phyloP scores from a whole-genome alignment of 2,113 vertebrate genomes.

The Laticauda laticaudata region DNA sequence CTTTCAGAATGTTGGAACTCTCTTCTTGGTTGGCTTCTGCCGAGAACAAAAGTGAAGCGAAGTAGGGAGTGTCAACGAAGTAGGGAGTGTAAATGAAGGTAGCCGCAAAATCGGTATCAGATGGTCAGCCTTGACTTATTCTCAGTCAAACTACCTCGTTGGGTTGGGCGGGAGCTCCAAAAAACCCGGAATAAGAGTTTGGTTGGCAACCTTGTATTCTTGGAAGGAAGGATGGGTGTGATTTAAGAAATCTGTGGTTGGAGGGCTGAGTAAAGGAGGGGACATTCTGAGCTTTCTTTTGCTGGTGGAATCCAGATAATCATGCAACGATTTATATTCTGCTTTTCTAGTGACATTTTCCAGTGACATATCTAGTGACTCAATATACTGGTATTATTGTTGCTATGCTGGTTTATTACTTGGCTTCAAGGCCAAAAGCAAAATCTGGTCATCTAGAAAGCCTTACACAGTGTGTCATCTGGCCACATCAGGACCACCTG shows the following conservation, averaged over 20 bases:
- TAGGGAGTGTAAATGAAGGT: background rate
- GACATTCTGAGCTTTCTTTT: background rate
- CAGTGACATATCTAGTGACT: too few species aligned
- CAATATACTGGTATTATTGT: background rate
- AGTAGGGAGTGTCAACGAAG: background rate
- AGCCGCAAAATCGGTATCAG: background rate
- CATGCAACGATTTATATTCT: background rate
- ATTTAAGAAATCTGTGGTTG: background rate
- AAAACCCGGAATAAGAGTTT: background rate
- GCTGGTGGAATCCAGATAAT: background rate
- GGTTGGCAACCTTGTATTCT: background rate
- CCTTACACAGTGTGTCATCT: background rate
- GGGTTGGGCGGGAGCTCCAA: background rate
- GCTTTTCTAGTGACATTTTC: background rate
- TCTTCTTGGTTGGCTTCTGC: background rate
- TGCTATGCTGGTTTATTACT: background rate
- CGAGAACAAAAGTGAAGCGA: background rate
- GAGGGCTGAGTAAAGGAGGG: background rate
- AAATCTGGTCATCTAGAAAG: background rate
- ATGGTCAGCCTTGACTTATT: background rate
- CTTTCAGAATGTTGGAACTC: background rate
- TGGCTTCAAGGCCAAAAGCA: background rate
- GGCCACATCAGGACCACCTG: background rate
- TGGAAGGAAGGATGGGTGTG: background rate
- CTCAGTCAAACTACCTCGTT: background rate